Evolutionary conservation across 2,888 invertebrate species (phyloP).

Genomic region (Melanchra persicariae): DNA sequence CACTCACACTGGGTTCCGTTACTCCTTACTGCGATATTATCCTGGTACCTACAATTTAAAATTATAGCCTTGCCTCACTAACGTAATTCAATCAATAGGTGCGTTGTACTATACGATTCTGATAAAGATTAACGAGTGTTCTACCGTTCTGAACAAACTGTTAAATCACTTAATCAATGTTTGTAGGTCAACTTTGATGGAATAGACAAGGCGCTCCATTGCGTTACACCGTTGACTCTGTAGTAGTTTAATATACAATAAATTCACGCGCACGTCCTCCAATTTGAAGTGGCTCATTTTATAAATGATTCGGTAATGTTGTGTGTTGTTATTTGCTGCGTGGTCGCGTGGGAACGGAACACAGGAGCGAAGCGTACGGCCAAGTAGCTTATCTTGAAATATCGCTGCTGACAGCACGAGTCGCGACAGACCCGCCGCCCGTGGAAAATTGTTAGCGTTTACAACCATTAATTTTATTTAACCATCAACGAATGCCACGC

Average conservation of each 20-base stretch:
- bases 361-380: slow-evolving; percentile 73
- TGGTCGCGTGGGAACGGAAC: slow-evolving; percentile 81
- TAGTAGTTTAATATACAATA: slow-evolving; percentile 48
- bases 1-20: slow-evolving; percentile 84
- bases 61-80: slow-evolving; percentile 35
- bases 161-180: slow-evolving; percentile 61
- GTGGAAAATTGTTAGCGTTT: slow-evolving; percentile 80
- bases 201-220: slow-evolving; percentile 42
- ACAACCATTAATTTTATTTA: slow-evolving; percentile 80
- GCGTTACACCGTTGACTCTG: slow-evolving; percentile 45
- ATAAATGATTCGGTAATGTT: slow-evolving; percentile 68
- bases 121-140: slow-evolving; percentile 46
- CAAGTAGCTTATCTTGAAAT: slow-evolving; percentile 86
- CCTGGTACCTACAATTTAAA: slow-evolving; percentile 59
- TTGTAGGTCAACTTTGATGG: slow-evolving; percentile 63
- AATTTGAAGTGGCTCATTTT: slow-evolving; percentile 66
- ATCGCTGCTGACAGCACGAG: slow-evolving; percentile 82
- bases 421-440: slow-evolving; percentile 73
- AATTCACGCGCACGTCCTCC: slow-evolving; percentile 44
- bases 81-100: slow-evolving; percentile 42
- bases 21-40: slow-evolving; percentile 77
- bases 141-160: slow-evolving; percentile 51
- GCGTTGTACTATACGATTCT: slow-evolving; percentile 25
- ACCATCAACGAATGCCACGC: slow-evolving; percentile 72
- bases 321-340: slow-evolving; percentile 63